A percentile compares a stretch with the other conserved stretches of the same genome.
These are phyloP conservation scores for Benthosema pterotum DNA, from an alignment of 2,797 vertebrate species.

Conservation along the genomic window DNA sequence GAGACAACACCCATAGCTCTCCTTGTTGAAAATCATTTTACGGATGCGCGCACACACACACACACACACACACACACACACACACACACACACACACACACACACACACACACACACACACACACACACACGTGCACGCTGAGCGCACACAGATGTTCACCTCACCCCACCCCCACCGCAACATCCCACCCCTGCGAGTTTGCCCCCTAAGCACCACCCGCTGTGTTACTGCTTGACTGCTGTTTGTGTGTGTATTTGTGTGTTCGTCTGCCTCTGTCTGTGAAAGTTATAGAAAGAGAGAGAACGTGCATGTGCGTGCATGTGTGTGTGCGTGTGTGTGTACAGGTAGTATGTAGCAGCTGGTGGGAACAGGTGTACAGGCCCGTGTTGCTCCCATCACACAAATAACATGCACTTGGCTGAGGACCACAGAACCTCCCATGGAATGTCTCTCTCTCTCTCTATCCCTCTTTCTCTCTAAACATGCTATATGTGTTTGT, in stretches of 20 bases:
- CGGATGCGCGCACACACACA: too few relatives aligned
- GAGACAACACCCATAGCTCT: neutral
- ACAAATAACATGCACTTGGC: conserved; percentile 89
- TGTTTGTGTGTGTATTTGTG: too few relatives aligned
- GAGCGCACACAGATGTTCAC: conserved; percentile 5
- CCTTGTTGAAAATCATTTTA: conserved; percentile 4
- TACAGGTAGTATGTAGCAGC: conserved; percentile 89
- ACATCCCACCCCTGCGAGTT: too few relatives aligned
- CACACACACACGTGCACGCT: conserved; percentile 6
- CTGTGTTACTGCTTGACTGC: too few relatives aligned
- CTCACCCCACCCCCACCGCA: too few relatives aligned
- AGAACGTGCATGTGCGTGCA: conserved; percentile 60
- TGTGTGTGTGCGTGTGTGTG: conserved; percentile 70
- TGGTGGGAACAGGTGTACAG: conserved; percentile 94
- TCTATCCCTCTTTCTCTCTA: conserved; percentile 53
- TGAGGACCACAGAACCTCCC: conserved; percentile 84
- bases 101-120: too few relatives aligned
- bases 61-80: too few relatives aligned
- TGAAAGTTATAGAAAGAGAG: too few relatives aligned
- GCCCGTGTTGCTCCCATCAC: conserved; percentile 85
- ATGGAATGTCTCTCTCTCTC: conserved; percentile 71
- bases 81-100: too few relatives aligned
- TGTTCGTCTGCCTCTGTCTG: too few relatives aligned
- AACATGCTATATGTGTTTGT: too few relatives aligned
- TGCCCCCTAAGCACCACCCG: too few relatives aligned